Evolutionary conservation across 2,113 vertebrate species (phyloP).

Genomic region (Anarrhichthys ocellatus): DNA sequence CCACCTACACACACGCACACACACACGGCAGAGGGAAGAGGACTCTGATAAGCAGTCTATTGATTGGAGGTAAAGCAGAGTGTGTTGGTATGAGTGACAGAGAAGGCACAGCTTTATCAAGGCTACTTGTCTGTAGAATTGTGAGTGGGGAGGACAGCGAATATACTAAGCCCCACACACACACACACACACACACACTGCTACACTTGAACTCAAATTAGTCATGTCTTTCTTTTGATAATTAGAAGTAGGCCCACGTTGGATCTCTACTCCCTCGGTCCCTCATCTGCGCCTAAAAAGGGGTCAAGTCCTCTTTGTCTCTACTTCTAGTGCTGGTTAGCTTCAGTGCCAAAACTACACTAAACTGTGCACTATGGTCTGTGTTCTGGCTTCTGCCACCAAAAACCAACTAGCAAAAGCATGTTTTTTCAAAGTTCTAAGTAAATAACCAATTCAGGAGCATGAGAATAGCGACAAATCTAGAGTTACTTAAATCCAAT

Average conservation of each 20-base stretch:
- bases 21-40: constrained; percentile 21
- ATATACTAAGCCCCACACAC: constrained; percentile 18
- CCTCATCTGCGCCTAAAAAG: neutral
- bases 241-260: constrained; percentile 1
- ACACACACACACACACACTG: constrained; percentile 5
- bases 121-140: constrained; percentile 41
- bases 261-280: neutral
- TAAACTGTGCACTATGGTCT: neutral
- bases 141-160: constrained; percentile 27
- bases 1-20: constrained; percentile 5
- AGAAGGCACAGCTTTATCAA: constrained; percentile 68
- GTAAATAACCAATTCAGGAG: constrained; percentile 9
- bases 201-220: constrained; percentile 9
- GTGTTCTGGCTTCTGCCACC: neutral
- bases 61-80: constrained; percentile 71
- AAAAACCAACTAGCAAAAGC: constrained; percentile 14
- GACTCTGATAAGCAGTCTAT: constrained; percentile 69
- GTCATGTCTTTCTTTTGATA: constrained; percentile 21
- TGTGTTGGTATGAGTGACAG: constrained; percentile 65
- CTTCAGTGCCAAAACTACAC: constrained; percentile 1
- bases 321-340: neutral
- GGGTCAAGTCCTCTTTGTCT: neutral
- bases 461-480: neutral
- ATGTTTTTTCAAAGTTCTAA: neutral
- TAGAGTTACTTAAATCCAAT: neutral